Conservation (phyloP, 1,140 invertebrate species). For the Phymorhynchus buccinoides region DNA sequence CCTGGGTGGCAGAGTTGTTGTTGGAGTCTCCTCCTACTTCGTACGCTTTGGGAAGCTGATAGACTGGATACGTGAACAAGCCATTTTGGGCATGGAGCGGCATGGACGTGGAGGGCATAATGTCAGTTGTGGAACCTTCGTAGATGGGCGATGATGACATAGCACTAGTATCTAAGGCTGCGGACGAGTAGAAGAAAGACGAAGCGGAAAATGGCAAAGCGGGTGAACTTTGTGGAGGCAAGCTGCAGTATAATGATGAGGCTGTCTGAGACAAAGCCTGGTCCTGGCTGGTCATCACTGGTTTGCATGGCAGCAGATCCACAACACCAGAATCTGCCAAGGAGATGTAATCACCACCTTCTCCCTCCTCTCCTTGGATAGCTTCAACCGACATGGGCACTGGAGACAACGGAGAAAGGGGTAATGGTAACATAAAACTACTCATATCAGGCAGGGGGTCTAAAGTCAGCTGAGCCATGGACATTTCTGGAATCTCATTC, state of each 20-base stretch:
- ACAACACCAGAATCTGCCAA: conserved; percentile 26
- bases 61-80: background rate
- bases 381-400: conserved; percentile 28
- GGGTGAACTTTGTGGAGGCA: background rate
- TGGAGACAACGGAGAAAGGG: background rate
- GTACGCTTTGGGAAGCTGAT: background rate
- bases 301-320: conserved; percentile 26
- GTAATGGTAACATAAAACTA: conserved; percentile 18
- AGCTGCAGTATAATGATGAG: background rate
- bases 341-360: background rate
- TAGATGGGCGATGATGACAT: background rate
- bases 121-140: background rate
- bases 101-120: background rate
- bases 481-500: conserved; percentile 49
- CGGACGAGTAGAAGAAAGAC: background rate
- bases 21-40: conserved; percentile 25
- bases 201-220: background rate
- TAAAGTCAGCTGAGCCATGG: conserved; percentile 49
- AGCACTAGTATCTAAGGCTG: background rate
- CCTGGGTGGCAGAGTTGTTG: conserved; percentile 31
- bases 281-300: background rate
- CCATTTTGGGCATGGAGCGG: background rate
- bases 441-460: conserved; percentile 55
- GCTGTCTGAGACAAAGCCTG: background rate
- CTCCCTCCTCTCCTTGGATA: background rate